Base-by-base conservation (phyloP, 2,888 invertebrate species). In the Aleiodes leptofemur region DNA sequence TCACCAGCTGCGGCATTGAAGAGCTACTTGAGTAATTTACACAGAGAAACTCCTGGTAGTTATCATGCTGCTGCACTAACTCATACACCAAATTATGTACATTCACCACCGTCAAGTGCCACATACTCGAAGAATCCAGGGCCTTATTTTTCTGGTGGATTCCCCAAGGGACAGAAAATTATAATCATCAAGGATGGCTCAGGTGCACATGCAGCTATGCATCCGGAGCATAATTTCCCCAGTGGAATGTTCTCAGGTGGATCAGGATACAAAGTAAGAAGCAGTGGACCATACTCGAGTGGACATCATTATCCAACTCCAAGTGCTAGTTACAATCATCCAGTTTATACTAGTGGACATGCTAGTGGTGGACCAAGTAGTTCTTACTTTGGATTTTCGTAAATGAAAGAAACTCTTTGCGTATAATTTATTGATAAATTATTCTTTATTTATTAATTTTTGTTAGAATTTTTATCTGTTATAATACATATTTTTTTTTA, bases 251-350 rank as follows among this genome's bases (percentile, higher is more conserved):
- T 72, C 75, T 73, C 77, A 6, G 74, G 72, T 4, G 74, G 76
- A 43, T 79, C 80, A 9, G 76, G 82, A 72, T 84, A 86, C 68
- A 87, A 86, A 69, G 82, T 80, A 7, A 83, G 82, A 71, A 81
- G 77, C 38, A 69, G 76, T 0, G 79, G 80, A 23, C 76, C 76
- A 43, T 72, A 29, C 14, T 59, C 72, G 1, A 83, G 82, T 43
- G 77, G 82, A 29, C 76, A 82, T 2, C 76, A 82, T 56, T 78
- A 85, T 64, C 76, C 77, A 16, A 83, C 73, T 76, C 75, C 74
- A 5, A 76, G 79, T 38, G 76, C 76, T 48, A 74, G 74, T 72
- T 83, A 83, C 23, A 68, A 0, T 56, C 82, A 13, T 66, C 81
- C 13, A 79, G 82, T 82, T 70, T 83, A 83, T 55, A 78, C 73